Conservation (phyloP, 2,113 vertebrate genomes). For the Dipodomys spectabilis region DNA sequence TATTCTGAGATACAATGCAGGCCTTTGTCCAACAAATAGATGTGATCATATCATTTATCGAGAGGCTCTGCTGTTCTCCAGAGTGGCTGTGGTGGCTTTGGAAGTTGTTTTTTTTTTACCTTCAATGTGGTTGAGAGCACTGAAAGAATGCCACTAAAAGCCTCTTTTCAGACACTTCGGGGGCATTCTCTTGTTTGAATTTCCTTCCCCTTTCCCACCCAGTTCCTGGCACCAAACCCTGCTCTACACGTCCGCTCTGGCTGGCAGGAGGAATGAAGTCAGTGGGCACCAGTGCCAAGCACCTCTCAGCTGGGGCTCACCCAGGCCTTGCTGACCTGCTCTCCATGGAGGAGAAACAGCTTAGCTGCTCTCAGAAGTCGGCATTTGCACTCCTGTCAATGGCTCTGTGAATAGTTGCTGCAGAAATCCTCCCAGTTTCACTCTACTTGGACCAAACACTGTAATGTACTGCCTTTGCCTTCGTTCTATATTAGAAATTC, state of each 20-base stretch:
- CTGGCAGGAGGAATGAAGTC: constrained; percentile 70
- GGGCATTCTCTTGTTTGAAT: constrained; percentile 82
- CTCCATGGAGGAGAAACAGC: neutral
- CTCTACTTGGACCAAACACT: neutral
- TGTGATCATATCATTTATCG: constrained; percentile 82
- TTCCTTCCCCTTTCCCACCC: constrained; percentile 74
- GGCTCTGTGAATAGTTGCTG: neutral
- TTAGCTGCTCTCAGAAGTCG: neutral
- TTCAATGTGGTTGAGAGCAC: constrained; percentile 71
- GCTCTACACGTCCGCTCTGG: constrained; percentile 66
- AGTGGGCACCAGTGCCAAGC: constrained; percentile 66
- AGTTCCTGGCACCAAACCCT: constrained; percentile 72
- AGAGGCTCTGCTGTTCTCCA: constrained; percentile 76
- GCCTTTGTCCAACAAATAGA: constrained; percentile 84
- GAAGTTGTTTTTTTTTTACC: constrained; percentile 79
- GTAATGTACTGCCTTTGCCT: neutral
- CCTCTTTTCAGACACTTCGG: constrained; percentile 78
- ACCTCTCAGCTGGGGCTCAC: constrained; percentile 26
- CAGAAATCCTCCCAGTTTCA: neutral
- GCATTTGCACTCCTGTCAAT: neutral
- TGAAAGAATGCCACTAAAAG: constrained; percentile 81
- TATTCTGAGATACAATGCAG: constrained; percentile 86
- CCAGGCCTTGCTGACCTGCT: neutral
- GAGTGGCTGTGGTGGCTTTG: constrained; percentile 65
- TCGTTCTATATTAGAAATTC: neutral